Conservation (phyloP, 2,888 invertebrate species). For the Chironomus riparius region DNA sequence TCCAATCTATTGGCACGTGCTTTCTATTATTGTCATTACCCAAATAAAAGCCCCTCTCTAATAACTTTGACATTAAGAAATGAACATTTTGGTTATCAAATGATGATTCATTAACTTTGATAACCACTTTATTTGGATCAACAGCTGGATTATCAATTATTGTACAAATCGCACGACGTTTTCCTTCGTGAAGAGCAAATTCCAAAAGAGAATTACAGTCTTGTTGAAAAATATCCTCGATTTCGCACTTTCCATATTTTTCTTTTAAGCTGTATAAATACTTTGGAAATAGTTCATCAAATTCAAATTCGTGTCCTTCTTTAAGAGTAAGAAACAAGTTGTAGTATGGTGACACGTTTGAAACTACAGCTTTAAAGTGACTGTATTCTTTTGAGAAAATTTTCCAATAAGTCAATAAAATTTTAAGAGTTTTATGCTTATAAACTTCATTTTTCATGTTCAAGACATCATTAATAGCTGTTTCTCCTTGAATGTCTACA, state of each 20-base stretch:
- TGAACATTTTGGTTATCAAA: neutral
- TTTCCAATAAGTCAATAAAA: slow-evolving; percentile 9
- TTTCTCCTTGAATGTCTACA: slow-evolving; percentile 17
- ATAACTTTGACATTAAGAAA: slow-evolving; percentile 18
- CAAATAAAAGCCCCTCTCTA: slow-evolving; percentile 21
- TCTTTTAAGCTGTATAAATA: neutral
- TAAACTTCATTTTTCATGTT: slow-evolving; percentile 3
- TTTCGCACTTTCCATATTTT: neutral
- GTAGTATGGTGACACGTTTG: slow-evolving; percentile 11
- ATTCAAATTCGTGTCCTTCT: slow-evolving; percentile 17
- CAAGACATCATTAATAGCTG: slow-evolving; percentile 9
- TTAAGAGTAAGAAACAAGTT: slow-evolving; percentile 12
- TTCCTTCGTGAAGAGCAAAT: slow-evolving; percentile 6
- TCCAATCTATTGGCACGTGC: slow-evolving; percentile 16
- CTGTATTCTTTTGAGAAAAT: slow-evolving; percentile 20
- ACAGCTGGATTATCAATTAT: slow-evolving; percentile 4
- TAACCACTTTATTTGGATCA: slow-evolving; percentile 13
- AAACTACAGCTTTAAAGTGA: slow-evolving; percentile 7
- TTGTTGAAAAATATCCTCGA: neutral
- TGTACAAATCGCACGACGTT: neutral
- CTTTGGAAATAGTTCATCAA: slow-evolving; percentile 17
- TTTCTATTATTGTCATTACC: neutral
- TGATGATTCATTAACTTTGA: neutral
- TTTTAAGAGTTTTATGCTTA: slow-evolving; percentile 10
- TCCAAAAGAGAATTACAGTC: slow-evolving; percentile 17